Percentiles rank a stretch among this genome's conserved stretches.
Conservation (phyloP, 2,888 invertebrate species). For the Taphrorychus bicolor region DNA sequence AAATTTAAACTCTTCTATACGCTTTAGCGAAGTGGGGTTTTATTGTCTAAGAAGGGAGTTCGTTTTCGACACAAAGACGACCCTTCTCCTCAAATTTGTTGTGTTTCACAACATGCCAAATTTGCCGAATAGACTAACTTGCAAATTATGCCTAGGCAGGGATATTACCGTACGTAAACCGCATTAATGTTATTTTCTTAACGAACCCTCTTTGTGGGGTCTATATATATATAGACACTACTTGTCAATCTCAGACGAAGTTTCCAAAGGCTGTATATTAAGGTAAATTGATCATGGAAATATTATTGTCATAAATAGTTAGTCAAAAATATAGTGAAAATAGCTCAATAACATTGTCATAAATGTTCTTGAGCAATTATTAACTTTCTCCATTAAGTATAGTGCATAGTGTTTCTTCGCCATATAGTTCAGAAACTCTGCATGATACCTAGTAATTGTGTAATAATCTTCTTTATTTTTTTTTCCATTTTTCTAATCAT, state of each 20-base stretch:
- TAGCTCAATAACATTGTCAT: too few relatives aligned
- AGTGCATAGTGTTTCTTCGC: too few relatives aligned
- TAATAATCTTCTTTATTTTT: too few relatives aligned
- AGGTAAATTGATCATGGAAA: not conserved
- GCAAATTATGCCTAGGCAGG: slow-evolving; percentile 30
- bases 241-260: slow-evolving; percentile 25
- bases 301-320: not conserved
- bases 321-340: not conserved
- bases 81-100: not conserved
- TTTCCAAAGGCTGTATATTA: too few relatives aligned
- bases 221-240: too few relatives aligned
- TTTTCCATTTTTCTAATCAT: too few relatives aligned
- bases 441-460: too few relatives aligned
- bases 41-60: not conserved
- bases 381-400: too few relatives aligned
- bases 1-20: not conserved
- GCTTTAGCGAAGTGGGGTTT: not conserved
- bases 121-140: slow-evolving; percentile 34
- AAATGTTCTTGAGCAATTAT: too few relatives aligned
- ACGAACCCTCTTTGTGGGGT: slow-evolving; percentile 36
- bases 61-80: not conserved
- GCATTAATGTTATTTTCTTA: slow-evolving; percentile 39
- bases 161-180: slow-evolving; percentile 38
- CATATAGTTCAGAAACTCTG: too few relatives aligned
- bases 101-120: slow-evolving; percentile 17